Evolutionary conservation across 2,888 invertebrate species (phyloP).

Genomic region (Caenorhabditis afra): DNA sequence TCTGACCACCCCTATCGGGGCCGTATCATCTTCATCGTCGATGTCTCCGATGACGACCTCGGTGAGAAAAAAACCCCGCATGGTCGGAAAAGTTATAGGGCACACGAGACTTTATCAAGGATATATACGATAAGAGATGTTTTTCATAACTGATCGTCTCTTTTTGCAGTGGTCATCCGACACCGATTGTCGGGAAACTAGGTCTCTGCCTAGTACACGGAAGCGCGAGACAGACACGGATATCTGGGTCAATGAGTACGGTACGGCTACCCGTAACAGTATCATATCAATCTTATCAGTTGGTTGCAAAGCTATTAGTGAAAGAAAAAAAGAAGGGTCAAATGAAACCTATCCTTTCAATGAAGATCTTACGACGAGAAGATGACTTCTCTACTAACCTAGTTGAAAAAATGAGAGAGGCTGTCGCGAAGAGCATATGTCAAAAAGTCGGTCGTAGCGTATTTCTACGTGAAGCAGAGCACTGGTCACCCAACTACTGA

Average conservation of each 20-base stretch:
- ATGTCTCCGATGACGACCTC: constrained; percentile 12
- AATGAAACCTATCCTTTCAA: background rate
- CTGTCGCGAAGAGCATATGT: constrained; percentile 37
- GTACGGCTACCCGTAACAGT: constrained; percentile 48
- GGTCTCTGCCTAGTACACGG: constrained; percentile 48
- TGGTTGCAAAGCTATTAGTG: constrained; percentile 19
- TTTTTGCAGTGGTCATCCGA: constrained; percentile 20
- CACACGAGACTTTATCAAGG: constrained; percentile 35
- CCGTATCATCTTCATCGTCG: constrained; percentile 9
- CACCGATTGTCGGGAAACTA: constrained; percentile 34
- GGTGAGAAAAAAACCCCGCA: constrained; percentile 42
- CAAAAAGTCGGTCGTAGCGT: constrained; percentile 27
- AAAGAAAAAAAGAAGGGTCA: constrained; percentile 3
- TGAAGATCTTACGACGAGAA: background rate
- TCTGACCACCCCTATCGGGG: background rate
- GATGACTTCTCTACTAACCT: background rate
- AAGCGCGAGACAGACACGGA: constrained; percentile 43
- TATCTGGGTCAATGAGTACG: constrained; percentile 50
- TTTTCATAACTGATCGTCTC: constrained; percentile 28
- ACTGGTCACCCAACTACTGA: constrained; percentile 48
- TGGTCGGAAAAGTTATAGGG: constrained; percentile 43
- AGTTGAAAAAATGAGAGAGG: constrained; percentile 24
- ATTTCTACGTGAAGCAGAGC: constrained; percentile 37
- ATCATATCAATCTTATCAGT: constrained; percentile 47
- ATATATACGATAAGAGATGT: constrained; percentile 53